Evolutionary conservation across 2,888 invertebrate species (phyloP).

Genomic region (Brachypterus glaber): DNA sequence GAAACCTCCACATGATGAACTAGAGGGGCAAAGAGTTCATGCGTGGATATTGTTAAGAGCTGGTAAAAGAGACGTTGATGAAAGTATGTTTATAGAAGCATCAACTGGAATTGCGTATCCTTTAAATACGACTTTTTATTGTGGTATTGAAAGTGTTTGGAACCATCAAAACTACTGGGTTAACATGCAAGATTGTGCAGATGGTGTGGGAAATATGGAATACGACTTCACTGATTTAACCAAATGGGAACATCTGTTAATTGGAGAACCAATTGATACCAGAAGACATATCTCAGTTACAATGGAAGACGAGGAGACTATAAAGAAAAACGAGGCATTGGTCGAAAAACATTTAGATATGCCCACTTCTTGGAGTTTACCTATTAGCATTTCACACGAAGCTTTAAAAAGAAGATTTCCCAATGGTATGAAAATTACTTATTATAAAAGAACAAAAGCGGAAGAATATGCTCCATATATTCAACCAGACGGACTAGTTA

Average conservation of each 20-base stretch:
- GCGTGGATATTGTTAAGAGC: slow-evolving; percentile 73
- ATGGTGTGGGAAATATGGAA: slow-evolving; percentile 45
- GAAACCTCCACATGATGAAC: slow-evolving; percentile 52
- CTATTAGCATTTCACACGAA: slow-evolving; percentile 51
- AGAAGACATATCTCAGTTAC: slow-evolving; percentile 33
- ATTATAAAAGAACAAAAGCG: slow-evolving; percentile 64
- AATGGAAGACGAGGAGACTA: slow-evolving; percentile 47
- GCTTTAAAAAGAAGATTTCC: slow-evolving; percentile 54
- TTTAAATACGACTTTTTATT: slow-evolving; percentile 52
- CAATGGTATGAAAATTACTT: slow-evolving; percentile 54
- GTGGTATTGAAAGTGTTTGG: slow-evolving; percentile 76
- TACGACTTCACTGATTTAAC: slow-evolving; percentile 53
- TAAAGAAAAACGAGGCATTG: slow-evolving; percentile 40
- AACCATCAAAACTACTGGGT: slow-evolving; percentile 78
- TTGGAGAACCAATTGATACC: slow-evolving; percentile 54
- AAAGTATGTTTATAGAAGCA: slow-evolving; percentile 75
- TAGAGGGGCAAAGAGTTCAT: slow-evolving; percentile 64
- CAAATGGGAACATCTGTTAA: slow-evolving; percentile 66
- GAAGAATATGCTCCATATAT: slow-evolving; percentile 73
- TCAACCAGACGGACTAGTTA: slow-evolving; percentile 60
- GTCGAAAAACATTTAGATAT: slow-evolving; percentile 67
- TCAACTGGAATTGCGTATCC: slow-evolving; percentile 62
- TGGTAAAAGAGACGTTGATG: slow-evolving; percentile 46
- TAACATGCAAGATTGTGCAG: slow-evolving; percentile 51
- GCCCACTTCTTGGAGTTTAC: slow-evolving; percentile 65